A percentile compares a stretch with the other conserved stretches of the same genome.
phyloP scores from a whole-genome alignment of 2,888 invertebrate genomes.

The Sinodicranocentrus sp. region DNA sequence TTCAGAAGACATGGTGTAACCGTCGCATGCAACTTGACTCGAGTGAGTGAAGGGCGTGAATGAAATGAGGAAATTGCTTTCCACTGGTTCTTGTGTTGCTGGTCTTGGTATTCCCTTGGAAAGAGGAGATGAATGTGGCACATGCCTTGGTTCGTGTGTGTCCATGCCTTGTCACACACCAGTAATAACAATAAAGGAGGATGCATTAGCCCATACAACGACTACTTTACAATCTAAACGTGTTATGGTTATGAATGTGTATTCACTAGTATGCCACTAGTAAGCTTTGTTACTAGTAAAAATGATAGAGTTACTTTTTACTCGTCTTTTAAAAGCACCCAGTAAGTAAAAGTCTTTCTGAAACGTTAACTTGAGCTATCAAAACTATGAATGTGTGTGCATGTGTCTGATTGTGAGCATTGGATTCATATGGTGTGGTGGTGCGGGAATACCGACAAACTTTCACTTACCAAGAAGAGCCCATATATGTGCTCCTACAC shows the following conservation, averaged over 20 bases:
- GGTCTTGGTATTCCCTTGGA: slow-evolving; percentile 39
- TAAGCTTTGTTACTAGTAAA: too few species aligned
- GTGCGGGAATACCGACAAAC: neutral
- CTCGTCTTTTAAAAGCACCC: neutral
- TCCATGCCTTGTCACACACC: slow-evolving; percentile 53
- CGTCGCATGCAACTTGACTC: slow-evolving; percentile 29
- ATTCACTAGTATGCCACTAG: neutral
- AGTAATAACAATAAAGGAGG: slow-evolving; percentile 53
- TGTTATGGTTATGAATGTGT: slow-evolving; percentile 49
- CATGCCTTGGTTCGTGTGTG: slow-evolving; percentile 35
- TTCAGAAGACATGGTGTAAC: neutral
- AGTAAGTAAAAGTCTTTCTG: neutral
- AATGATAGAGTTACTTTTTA: neutral
- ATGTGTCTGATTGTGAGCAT: too few species aligned
- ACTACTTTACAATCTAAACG: slow-evolving; percentile 43
- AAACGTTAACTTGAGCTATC: neutral
- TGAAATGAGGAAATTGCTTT: slow-evolving; percentile 65
- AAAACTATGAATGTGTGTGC: too few species aligned
- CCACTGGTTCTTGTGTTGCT: slow-evolving; percentile 34
- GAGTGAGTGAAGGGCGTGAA: slow-evolving; percentile 62
- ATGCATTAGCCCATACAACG: slow-evolving; percentile 32
- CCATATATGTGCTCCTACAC: neutral
- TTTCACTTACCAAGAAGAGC: neutral
- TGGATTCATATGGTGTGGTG: too few species aligned
- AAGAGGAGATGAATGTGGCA: slow-evolving; percentile 46